Conservation (phyloP, 2,888 invertebrate species). For the Blastobasis lacticolella region DNA sequence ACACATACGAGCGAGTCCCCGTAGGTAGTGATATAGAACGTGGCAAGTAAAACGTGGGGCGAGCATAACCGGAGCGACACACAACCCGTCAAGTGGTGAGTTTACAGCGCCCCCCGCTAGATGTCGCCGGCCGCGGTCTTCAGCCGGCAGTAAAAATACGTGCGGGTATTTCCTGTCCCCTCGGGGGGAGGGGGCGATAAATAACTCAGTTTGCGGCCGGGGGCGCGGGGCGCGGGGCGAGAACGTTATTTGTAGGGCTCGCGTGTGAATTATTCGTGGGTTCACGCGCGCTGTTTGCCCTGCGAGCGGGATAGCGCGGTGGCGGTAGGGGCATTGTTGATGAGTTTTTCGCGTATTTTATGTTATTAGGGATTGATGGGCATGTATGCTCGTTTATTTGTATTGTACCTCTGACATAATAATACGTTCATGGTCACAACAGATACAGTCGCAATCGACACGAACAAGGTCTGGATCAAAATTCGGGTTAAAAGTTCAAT, state of each 20-base stretch:
- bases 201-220: conserved; percentile 66
- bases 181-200: conserved; percentile 57
- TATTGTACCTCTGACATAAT: too few relatives aligned
- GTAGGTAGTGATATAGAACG: too few relatives aligned
- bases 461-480: too few relatives aligned
- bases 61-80: neutral
- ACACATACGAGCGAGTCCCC: too few relatives aligned
- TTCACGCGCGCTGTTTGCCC: conserved; percentile 68
- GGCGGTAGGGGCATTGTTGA: neutral
- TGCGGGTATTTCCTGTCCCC: conserved; percentile 67
- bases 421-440: too few relatives aligned
- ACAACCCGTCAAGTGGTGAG: neutral
- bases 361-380: too few relatives aligned
- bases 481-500: too few relatives aligned
- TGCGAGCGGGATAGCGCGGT: conserved; percentile 1
- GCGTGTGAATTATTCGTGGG: conserved; percentile 74
- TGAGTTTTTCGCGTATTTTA: too few relatives aligned
- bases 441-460: too few relatives aligned
- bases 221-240: conserved; percentile 25
- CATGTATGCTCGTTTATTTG: too few relatives aligned
- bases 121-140: conserved; percentile 53
- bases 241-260: conserved; percentile 70
- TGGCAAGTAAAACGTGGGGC: neutral
- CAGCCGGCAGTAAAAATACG: conserved; percentile 65
- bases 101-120: conserved; percentile 38